These are phyloP conservation scores for Phrynosoma platyrhinos DNA, from an alignment of 2,113 vertebrate species.

Conservation along the genomic window DNA sequence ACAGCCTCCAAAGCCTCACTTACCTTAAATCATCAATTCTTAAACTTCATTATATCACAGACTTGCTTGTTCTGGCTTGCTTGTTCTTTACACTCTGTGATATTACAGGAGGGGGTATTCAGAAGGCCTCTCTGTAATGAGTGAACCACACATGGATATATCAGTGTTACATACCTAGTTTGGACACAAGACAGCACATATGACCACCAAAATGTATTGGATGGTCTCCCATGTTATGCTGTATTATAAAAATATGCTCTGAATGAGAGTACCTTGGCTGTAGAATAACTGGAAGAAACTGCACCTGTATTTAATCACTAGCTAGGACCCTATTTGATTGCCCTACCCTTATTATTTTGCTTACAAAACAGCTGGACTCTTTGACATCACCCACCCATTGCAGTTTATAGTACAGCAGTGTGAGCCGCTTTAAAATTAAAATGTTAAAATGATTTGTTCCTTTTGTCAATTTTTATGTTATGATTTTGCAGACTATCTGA, in stretches of 20 bases:
- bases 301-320: neutral
- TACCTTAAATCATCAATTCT: slow-evolving; percentile 22
- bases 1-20: slow-evolving; percentile 2
- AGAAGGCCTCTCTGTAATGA: neutral
- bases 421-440: neutral
- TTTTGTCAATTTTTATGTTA: too few species aligned
- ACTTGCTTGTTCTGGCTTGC: slow-evolving; percentile 5
- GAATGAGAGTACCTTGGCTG: neutral
- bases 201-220: neutral
- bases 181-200: neutral
- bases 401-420: neutral
- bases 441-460: neutral
- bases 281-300: neutral
- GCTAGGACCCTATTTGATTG: neutral
- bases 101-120: neutral
- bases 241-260: neutral
- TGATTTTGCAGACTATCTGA: neutral
- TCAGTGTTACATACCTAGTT: neutral
- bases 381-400: neutral
- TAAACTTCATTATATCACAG: neutral
- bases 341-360: neutral
- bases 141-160: neutral
- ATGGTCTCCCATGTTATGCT: too few species aligned
- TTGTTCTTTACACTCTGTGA: neutral
- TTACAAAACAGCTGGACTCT: neutral